Percentiles rank a stretch among this genome's conserved stretches.
Conservation (phyloP, 2,888 invertebrate genomes). For the Argyresthia albistria region DNA sequence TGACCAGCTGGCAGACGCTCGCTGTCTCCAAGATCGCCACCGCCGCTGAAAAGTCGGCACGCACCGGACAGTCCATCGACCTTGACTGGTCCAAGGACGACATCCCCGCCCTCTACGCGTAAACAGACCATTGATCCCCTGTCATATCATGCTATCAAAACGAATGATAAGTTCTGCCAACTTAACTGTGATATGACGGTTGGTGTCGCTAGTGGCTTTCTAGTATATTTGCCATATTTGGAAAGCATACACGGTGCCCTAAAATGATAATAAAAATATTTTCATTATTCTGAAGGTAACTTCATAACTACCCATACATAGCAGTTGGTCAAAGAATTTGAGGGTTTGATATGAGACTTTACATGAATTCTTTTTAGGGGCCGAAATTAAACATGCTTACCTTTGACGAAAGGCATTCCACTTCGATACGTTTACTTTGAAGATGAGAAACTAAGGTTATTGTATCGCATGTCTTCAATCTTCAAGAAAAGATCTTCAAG, state of each 20-base stretch:
- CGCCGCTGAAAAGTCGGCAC: slow-evolving; percentile 70
- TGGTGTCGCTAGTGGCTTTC: too few relatives aligned
- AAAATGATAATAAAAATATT: background rate
- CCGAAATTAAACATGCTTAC: slow-evolving; percentile 65
- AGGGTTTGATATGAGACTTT: slow-evolving; percentile 56
- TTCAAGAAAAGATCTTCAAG: too few relatives aligned
- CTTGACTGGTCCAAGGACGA: slow-evolving; percentile 64
- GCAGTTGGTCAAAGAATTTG: slow-evolving; percentile 34
- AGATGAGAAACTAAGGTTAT: slow-evolving; percentile 32
- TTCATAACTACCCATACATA: too few relatives aligned
- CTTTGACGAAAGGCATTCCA: slow-evolving; percentile 66
- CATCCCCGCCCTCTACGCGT: slow-evolving; percentile 42
- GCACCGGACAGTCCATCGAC: slow-evolving; percentile 59
- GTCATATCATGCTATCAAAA: too few relatives aligned
- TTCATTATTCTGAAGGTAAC: too few relatives aligned
- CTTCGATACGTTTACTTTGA: slow-evolving; percentile 63
- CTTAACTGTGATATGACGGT: too few relatives aligned
- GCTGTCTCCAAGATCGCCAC: slow-evolving; percentile 72
- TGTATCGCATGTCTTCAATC: too few relatives aligned
- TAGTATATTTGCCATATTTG: too few relatives aligned
- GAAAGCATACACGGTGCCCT: background rate
- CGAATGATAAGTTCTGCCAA: too few relatives aligned
- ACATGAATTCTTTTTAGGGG: slow-evolving; percentile 35
- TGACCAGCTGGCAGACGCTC: slow-evolving; percentile 64
- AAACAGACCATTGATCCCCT: slow-evolving; percentile 10